phyloP scores from a whole-genome alignment of 1,140 invertebrate genomes.

The Drosophila equinoxialis region DNA sequence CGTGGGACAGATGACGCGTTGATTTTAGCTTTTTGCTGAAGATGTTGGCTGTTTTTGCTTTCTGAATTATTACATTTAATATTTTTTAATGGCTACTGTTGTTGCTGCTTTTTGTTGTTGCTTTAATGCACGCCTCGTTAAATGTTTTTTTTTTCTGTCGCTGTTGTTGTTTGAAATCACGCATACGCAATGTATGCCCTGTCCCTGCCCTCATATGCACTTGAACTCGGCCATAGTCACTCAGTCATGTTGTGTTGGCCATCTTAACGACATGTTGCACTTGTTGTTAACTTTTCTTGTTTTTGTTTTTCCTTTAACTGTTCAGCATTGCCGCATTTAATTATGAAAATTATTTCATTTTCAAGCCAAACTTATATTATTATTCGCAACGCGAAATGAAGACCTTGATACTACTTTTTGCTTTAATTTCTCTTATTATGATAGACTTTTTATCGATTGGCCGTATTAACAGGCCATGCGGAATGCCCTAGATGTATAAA shows the following conservation, averaged over 20 bases:
- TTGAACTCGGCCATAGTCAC: slow-evolving; percentile 52
- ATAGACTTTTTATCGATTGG: no score
- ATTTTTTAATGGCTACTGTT: slow-evolving; percentile 64
- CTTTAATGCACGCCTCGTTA: slow-evolving; percentile 77
- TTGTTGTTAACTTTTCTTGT: slow-evolving; percentile 62
- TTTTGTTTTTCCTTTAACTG: slow-evolving; percentile 33
- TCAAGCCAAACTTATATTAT: slow-evolving; percentile 57
- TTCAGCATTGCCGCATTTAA: slow-evolving; percentile 31
- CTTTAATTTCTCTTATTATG: slow-evolving; percentile 30
- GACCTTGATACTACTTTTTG: slow-evolving; percentile 62
- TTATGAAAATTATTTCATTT: slow-evolving; percentile 23
- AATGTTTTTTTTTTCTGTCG: slow-evolving; percentile 57
- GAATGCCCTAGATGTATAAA: no score
- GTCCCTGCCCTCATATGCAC: slow-evolving; percentile 50
- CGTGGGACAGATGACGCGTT: slow-evolving; percentile 73
- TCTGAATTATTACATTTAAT: slow-evolving; percentile 76
- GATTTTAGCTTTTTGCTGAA: slow-evolving; percentile 34
- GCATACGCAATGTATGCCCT: slow-evolving; percentile 75
- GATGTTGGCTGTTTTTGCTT: slow-evolving; percentile 35
- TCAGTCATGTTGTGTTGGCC: slow-evolving; percentile 26
- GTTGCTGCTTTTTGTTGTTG: slow-evolving; percentile 43
- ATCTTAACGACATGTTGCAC: slow-evolving; percentile 49
- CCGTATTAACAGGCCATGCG: no score
- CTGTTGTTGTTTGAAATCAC: slow-evolving; percentile 57
- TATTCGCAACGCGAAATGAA: slow-evolving; percentile 51